Evolutionary conservation across 2,113 vertebrate genomes (phyloP).

Genomic region (Neodon shergylaensis): DNA sequence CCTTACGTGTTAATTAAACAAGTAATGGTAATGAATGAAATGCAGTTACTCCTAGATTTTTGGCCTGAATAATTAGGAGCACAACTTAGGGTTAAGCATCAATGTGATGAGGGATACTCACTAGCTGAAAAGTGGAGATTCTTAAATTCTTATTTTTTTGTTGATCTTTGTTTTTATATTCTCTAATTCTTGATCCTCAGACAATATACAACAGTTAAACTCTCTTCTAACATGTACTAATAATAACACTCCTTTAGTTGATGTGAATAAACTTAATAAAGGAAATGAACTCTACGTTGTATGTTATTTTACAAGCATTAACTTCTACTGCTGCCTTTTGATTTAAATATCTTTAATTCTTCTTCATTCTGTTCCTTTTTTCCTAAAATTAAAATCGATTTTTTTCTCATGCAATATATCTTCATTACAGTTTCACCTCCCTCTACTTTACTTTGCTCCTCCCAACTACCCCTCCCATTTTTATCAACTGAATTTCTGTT

Average conservation of each 20-base stretch:
- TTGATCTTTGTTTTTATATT: not conserved
- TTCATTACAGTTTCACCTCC: not conserved
- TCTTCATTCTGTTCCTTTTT: not conserved
- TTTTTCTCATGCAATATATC: not conserved
- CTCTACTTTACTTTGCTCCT: no score
- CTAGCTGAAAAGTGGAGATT: not conserved
- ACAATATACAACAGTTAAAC: not conserved
- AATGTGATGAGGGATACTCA: not conserved
- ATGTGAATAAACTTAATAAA: not conserved
- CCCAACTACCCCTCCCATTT: not conserved
- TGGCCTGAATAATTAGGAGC: not conserved
- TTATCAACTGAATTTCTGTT: not conserved
- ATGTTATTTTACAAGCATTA: not conserved
- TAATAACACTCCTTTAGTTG: no score
- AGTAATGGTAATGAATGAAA: not conserved
- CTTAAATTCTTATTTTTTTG: not conserved
- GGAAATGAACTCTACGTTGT: not conserved
- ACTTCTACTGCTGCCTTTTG: not conserved
- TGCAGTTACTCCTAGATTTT: not conserved
- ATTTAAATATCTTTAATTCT: not conserved
- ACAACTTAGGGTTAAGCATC: not conserved
- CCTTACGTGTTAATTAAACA: not conserved
- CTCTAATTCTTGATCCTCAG: not conserved
- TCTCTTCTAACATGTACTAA: not conserved
- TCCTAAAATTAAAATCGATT: not conserved